Conservation (phyloP, 2,888 invertebrate genomes). For the Hyposoter didymator region DNA sequence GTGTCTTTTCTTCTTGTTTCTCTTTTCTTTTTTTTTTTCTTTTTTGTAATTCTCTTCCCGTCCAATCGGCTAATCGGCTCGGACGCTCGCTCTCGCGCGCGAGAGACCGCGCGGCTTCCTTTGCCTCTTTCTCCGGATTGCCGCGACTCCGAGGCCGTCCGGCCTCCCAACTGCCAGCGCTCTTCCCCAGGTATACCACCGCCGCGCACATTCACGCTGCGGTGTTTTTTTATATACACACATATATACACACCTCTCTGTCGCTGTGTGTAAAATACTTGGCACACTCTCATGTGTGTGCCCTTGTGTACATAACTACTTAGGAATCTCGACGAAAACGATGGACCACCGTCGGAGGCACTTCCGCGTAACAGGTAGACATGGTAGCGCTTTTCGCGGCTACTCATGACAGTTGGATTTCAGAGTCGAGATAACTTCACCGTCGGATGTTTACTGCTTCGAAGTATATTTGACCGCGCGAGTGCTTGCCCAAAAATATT, state of each 20-base stretch:
- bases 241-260: slow-evolving; percentile 67
- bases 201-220: slow-evolving; percentile 21
- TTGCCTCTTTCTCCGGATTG: slow-evolving; percentile 69
- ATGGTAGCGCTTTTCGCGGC: slow-evolving; percentile 50
- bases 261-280: background rate
- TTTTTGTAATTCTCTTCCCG: slow-evolving; percentile 59
- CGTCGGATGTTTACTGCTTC: background rate
- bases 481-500: background rate
- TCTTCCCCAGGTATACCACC: slow-evolving; percentile 70
- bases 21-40: slow-evolving; percentile 44
- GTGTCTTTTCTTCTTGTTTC: slow-evolving; percentile 37
- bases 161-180: slow-evolving; percentile 60
- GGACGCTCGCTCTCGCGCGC: slow-evolving; percentile 66
- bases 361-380: slow-evolving; percentile 74
- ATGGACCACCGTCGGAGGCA: slow-evolving; percentile 80
- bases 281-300: background rate
- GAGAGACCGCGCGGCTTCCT: slow-evolving; percentile 70
- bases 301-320: slow-evolving; percentile 45
- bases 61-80: slow-evolving; percentile 72
- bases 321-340: slow-evolving; percentile 47
- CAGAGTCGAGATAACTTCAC: slow-evolving; percentile 20
- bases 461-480: background rate
- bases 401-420: slow-evolving; percentile 25
- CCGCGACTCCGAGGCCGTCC: slow-evolving; percentile 62
- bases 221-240: slow-evolving; percentile 65